Base-by-base conservation (phyloP, 2,113 vertebrate species). In the Gorsachius goisagi region DNA sequence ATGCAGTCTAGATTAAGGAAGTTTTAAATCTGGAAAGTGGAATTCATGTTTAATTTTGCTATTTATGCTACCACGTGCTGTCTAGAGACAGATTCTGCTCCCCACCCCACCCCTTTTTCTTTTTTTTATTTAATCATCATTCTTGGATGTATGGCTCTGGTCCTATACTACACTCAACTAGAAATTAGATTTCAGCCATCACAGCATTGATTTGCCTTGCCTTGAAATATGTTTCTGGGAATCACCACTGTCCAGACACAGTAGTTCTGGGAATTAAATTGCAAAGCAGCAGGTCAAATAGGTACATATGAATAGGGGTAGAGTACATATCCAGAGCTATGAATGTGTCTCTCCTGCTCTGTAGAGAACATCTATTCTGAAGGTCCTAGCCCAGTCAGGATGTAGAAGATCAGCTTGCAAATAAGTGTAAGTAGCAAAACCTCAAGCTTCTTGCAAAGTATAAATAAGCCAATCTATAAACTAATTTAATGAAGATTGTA, bases 181-280 rank as follows among this genome's bases (percentile, higher is more conserved):
- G 86, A 97, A 98, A 98, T 98, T 97, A 97, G 62, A 97, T 98
- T 97, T 98, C 72, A 90, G 89, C 74, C 93, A 95, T 98, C 96
- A 97, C 81, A 78, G 92, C 93, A 96, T 96, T 98, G 91, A 97
- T 97, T 97, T 97, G 59, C 72, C 20, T 97, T 97, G 41, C 55
- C 90, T 97, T 98, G 95, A 98, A 98, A 97, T 97, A 92, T 85
- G 58, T 39, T 97, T 97, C 93, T 95, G 85, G 88, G 96, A 98
- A 97, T 90, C 94, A 97, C 86, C 23, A 60, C 86, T 78, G 97
- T 92, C 95, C 96, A 98, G 92, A 96, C 93, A 89, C 56, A 93
- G 68, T 83, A 88, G 75, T 98, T 97, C 93, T 94, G 95, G 95
- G 94, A 97, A 97, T 97, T 95, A 83, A 91, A 94, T 89, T 90